A percentile compares a stretch with the other conserved stretches of the same genome.
phyloP scores from a whole-genome alignment of 37 sponge, comb jelly and placozoan genomes.

The Ephydatia muelleri region DNA sequence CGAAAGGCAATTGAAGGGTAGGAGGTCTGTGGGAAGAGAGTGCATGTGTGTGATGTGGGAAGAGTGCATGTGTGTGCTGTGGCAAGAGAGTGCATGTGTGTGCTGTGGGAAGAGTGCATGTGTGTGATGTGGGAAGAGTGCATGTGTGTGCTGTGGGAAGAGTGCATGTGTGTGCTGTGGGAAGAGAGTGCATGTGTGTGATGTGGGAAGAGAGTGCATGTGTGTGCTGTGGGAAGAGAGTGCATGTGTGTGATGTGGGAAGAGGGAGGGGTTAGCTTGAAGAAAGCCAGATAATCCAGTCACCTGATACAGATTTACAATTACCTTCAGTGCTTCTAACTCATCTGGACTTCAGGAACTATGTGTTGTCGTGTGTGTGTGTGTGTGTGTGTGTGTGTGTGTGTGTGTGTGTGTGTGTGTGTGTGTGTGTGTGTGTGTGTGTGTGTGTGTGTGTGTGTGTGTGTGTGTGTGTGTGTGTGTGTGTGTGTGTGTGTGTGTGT shows the following conservation, averaged over 20 bases:
- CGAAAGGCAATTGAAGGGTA: background rate
- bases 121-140: background rate
- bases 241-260: slow-evolving; percentile 17
- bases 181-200: background rate
- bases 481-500: slow-evolving; percentile 18
- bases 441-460: slow-evolving; percentile 10
- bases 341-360: too few relatives aligned
- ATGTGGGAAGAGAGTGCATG: background rate
- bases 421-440: slow-evolving; percentile 9
- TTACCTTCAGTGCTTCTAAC: too few relatives aligned
- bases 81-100: background rate
- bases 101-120: too few relatives aligned
- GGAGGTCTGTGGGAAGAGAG: background rate
- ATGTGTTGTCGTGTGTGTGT: slow-evolving; percentile 1
- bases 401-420: slow-evolving; percentile 3
- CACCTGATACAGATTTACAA: too few relatives aligned
- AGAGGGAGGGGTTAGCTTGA: too few relatives aligned
- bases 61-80: background rate
- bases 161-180: background rate
- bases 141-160: background rate
- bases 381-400: slow-evolving; percentile 4
- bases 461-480: slow-evolving; percentile 3
- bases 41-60: background rate
- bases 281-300: too few relatives aligned
- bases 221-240: background rate